These are phyloP conservation scores for Mimumesa dahlbomi DNA, from an alignment of 2,888 invertebrate genomes.

Conservation along the genomic window DNA sequence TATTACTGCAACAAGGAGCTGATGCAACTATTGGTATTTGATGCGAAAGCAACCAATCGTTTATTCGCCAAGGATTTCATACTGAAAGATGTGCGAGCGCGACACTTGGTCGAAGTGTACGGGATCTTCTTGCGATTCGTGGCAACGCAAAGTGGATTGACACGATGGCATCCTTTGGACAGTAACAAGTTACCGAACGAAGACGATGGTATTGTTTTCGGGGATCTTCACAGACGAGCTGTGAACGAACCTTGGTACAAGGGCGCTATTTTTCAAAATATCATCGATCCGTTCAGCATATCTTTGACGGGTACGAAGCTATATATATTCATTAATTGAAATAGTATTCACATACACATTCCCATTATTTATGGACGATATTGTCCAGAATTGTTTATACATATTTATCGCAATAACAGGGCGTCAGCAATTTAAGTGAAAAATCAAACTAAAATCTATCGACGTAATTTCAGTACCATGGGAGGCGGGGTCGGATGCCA, in stretches of 20 bases:
- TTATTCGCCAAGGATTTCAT: slow-evolving; percentile 77
- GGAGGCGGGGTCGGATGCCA: slow-evolving; percentile 81
- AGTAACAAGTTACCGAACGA: slow-evolving; percentile 39
- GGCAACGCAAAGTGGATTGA: slow-evolving; percentile 93
- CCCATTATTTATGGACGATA: too few species aligned
- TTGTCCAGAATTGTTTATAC: too few species aligned
- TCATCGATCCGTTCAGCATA: slow-evolving; percentile 85
- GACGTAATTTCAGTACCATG: slow-evolving; percentile 65
- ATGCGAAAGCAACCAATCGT: slow-evolving; percentile 87
- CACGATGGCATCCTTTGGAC: slow-evolving; percentile 87
- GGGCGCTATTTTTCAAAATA: slow-evolving; percentile 92
- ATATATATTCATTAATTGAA: too few species aligned
- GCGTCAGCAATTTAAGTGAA: too few species aligned
- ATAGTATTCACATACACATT: too few species aligned
- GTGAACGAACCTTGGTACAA: slow-evolving; percentile 96
- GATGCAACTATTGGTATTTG: slow-evolving; percentile 92
- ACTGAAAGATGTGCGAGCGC: slow-evolving; percentile 23
- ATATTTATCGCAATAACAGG: too few species aligned
- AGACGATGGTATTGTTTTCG: slow-evolving; percentile 83
- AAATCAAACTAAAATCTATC: too few species aligned
- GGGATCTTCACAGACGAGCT: slow-evolving; percentile 87
- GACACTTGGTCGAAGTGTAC: slow-evolving; percentile 84
- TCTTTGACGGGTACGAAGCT: slow-evolving; percentile 76
- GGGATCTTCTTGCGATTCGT: slow-evolving; percentile 90
- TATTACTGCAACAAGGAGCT: slow-evolving; percentile 93